Evolutionary conservation across 30 jellyfish, hydroid and myxozoan species (phyloP).

Genomic region (Cassiopea xamachana): DNA sequence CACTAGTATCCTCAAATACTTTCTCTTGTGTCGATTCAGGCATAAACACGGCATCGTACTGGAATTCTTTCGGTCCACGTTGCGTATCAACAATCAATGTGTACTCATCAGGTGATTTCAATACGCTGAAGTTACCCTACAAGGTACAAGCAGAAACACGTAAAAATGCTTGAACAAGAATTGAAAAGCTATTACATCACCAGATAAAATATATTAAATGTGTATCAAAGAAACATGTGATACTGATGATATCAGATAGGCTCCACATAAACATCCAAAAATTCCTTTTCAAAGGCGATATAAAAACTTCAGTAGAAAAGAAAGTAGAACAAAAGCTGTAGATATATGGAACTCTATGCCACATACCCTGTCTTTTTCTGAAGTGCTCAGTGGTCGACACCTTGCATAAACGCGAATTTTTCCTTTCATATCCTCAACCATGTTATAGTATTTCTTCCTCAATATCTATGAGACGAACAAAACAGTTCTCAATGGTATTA

Average conservation of each 20-base stretch:
- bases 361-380: conserved; percentile 91
- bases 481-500: background rate
- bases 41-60: conserved; percentile 84
- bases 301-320: too few relatives aligned
- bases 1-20: conserved; percentile 93
- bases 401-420: conserved; percentile 97
- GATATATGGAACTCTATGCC: background rate
- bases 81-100: conserved; percentile 84
- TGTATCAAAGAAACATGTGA: too few relatives aligned
- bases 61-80: conserved; percentile 96
- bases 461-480: conserved; percentile 52
- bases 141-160: background rate
- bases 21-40: conserved; percentile 87
- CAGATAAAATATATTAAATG: too few relatives aligned
- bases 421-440: conserved; percentile 98
- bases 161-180: too few relatives aligned
- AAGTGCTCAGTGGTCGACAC: conserved; percentile 91
- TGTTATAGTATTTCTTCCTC: conserved; percentile 91
- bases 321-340: background rate
- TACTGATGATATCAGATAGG: background rate
- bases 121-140: conserved; percentile 90
- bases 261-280: background rate
- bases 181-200: too few relatives aligned
- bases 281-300: background rate
- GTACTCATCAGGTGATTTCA: conserved; percentile 90